A percentile compares a stretch with the other conserved stretches of the same genome.
phyloP scores from a whole-genome alignment of 2,888 invertebrate species.

The Metalampra italica region DNA sequence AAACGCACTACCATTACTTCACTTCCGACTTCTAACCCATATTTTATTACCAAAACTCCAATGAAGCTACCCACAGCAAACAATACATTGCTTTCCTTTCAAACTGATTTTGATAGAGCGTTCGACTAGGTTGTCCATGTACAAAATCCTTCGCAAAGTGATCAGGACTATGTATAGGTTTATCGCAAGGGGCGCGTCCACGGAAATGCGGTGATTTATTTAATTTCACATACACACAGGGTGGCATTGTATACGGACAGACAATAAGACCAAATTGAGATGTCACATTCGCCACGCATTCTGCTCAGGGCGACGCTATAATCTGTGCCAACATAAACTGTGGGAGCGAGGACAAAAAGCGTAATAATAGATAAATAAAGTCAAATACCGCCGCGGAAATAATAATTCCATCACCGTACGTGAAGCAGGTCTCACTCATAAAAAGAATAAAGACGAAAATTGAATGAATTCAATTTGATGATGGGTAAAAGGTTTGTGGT shows the following conservation, averaged over 20 bases:
- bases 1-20: constrained; percentile 23
- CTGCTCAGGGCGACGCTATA: constrained; percentile 18
- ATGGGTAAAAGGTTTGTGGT: constrained; percentile 1
- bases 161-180: constrained; percentile 1
- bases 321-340: constrained; percentile 30
- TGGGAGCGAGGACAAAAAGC: constrained; percentile 48
- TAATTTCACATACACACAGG: constrained; percentile 25
- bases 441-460: constrained; percentile 6
- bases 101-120: constrained; percentile 1
- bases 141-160: background rate
- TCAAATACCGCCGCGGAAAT: constrained; percentile 41
- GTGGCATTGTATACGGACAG: constrained; percentile 30
- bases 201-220: constrained; percentile 41
- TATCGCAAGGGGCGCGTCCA: constrained; percentile 25
- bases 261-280: constrained; percentile 71
- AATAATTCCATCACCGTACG: constrained; percentile 6
- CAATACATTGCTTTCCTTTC: constrained; percentile 10
- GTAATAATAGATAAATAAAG: constrained; percentile 59
- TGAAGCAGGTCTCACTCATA: background rate
- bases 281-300: constrained; percentile 62
- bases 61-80: background rate
- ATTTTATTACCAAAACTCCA: background rate
- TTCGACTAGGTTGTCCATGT: background rate
- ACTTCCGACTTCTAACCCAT: constrained; percentile 27
- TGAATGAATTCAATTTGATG: background rate